Base-by-base conservation (phyloP, 2,113 vertebrate genomes). In the Ochotona princeps region DNA sequence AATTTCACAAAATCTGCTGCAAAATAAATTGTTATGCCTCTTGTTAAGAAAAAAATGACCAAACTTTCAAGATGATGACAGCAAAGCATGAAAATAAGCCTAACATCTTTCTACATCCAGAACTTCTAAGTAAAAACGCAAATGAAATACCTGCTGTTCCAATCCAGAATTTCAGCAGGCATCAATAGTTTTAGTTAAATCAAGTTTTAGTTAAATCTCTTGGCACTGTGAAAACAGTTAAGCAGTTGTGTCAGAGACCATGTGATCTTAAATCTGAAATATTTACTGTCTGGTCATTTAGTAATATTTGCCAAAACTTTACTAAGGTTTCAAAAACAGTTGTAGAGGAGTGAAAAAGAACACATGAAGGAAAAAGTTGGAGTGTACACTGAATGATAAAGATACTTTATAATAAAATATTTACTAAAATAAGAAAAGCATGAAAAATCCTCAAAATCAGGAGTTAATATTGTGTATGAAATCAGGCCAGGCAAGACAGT, bases 301-400 rank as follows among this genome's bases (percentile, higher is more conserved):
- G 57, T 75, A 74, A 81, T n/a, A 47, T 26, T 21, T 65, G n/a
- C 13, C 32, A 57, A 66, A 0, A 7, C 28, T 7, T 57, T 38
- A 23, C 54, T 44, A 65, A 82, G 32, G 54, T 60, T 89, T 88
- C 49, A 80, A 93, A 89, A n/a, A 32, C 4, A 94, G 51, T 65
- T 74, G 91, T 81, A 47, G 25, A 51, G 66, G 8, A 90, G 17
- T 10, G 5, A 11, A 25, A n/a, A 61, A 78, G 47, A 82, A 38
- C 73, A 60, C 57, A 78, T 32, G 15, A 65, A 89, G 28, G 38
- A 83, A 32, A 25, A 82, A 38, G 17, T 10, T 82, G 28, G 12
- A 32, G 49, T 30, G 15, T 85, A 1, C 4, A 38, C 11, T 23
- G 38, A 84, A 89, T 75, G 23, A 65, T 66, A 3, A 60, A 2